Evolutionary conservation across 1,140 invertebrate genomes (phyloP), one percentile per base, ranked within the genome.

Genomic region (Antheraea pernyi): DNA sequence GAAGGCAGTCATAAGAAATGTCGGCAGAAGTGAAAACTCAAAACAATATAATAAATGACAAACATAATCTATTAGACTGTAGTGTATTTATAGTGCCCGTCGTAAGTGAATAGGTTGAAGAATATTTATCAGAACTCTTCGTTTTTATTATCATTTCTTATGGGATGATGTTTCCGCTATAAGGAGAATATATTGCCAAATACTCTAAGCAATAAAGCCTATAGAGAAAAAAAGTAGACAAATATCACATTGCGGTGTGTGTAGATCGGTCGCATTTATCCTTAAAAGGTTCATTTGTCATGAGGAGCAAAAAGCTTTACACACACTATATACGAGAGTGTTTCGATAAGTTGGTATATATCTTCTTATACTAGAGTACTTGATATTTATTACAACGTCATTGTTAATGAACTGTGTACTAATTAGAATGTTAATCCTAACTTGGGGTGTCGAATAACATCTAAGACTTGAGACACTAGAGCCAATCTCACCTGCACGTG

Each of bases 251-350:
- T 53, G 46, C 46, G 46, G 46, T 53, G 46, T 53, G 46, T 53
- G 46, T 7, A 53, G 46, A 53, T 53, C 10, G 46, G 46, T 53
- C 67, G 67, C n/a, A 48, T 65, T 37, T 65, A 39, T 30, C 13
- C 30, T 59, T 70, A 60, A 70, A 70, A 70, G 62, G 48, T 30
- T 53, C 53, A 70, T 70, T 70, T 70, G 68, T 70, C 68, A 70
- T 42, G 63, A 19, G 59, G 13, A n/a, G 59, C 7, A 66, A 71
- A 66, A 66, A 61, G 36, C 59, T 16, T 53, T 42, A 42, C 11
- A 42, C 46, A 53, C 16, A 53, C 46, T 53, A 16, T 53, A 53
- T 42, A 42, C 39, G 39, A 13, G 46, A n/a, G 46, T 53, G 53
- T 19, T 19, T 68, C 66, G 66, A 68, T 68, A 53, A 13, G 16